These are phyloP conservation scores for Zelleria hepariella DNA, from an alignment of 2,888 invertebrate species.

Conservation along the genomic window DNA sequence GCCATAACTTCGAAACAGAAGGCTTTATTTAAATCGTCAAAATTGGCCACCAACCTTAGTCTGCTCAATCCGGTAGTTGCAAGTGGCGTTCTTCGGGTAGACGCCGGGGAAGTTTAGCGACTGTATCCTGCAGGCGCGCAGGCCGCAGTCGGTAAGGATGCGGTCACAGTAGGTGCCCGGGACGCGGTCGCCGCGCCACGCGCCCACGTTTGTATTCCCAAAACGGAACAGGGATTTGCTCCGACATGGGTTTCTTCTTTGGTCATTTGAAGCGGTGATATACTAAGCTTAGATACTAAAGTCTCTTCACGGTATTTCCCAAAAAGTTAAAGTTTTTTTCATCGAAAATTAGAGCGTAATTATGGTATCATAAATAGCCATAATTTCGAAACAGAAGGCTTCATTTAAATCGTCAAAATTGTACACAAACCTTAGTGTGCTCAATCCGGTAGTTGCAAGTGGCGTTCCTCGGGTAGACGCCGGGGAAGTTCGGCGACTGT, in stretches of 20 bases:
- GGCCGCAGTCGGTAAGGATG: slow-evolving; percentile 83
- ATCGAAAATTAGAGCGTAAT: too few relatives aligned
- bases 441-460: slow-evolving; percentile 84
- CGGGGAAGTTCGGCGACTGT: slow-evolving; percentile 92
- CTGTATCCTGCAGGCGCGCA: slow-evolving; percentile 79
- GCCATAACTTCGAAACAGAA: too few relatives aligned
- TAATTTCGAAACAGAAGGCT: too few relatives aligned
- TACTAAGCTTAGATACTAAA: too few relatives aligned
- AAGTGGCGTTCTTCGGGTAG: slow-evolving; percentile 89
- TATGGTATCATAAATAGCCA: too few relatives aligned
- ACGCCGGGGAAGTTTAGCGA: slow-evolving; percentile 93
- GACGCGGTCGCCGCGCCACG: slow-evolving; percentile 82
- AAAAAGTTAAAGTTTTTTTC: too few relatives aligned
- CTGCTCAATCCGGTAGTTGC: slow-evolving; percentile 81
- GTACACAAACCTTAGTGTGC: slow-evolving; percentile 67
- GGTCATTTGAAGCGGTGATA: too few relatives aligned
- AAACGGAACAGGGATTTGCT: slow-evolving; percentile 83
- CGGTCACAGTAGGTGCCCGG: slow-evolving; percentile 86
- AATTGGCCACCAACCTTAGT: slow-evolving; percentile 58
- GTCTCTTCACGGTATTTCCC: too few relatives aligned
- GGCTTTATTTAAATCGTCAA: too few relatives aligned
- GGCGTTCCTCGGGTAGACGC: slow-evolving; percentile 89
- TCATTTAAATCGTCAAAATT: too few relatives aligned
- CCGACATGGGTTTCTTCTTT: too few relatives aligned
- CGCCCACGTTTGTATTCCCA: slow-evolving; percentile 79